These are phyloP conservation scores for Blomia tropicalis DNA, from an alignment of 2,888 invertebrate genomes.

Conservation along the genomic window DNA sequence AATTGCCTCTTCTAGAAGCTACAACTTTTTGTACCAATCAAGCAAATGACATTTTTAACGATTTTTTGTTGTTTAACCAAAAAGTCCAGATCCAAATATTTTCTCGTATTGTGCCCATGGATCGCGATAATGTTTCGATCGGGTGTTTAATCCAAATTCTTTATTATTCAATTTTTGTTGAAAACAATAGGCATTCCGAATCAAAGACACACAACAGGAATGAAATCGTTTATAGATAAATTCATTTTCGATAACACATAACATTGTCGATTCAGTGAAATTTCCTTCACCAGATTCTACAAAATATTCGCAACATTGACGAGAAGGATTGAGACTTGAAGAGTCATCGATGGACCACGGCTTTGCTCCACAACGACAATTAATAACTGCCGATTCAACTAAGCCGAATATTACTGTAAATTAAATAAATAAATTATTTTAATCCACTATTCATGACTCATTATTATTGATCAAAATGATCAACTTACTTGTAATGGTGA, in stretches of 20 bases:
- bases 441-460: too few relatives aligned
- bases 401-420: too few relatives aligned
- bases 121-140: background rate
- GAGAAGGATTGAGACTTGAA: background rate
- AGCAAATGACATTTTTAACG: too few relatives aligned
- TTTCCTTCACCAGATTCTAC: constrained; percentile 3
- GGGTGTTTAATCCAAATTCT: too few relatives aligned
- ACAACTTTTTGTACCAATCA: too few relatives aligned
- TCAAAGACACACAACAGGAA: background rate
- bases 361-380: constrained; percentile 11
- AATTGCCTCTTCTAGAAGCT: too few relatives aligned
- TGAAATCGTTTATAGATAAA: constrained; percentile 14
- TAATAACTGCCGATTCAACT: background rate
- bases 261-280: background rate
- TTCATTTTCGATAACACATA: constrained; percentile 2
- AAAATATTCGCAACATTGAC: constrained; percentile 8
- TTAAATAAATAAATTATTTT: too few relatives aligned
- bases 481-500: too few relatives aligned
- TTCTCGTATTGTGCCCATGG: background rate
- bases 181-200: constrained; percentile 7
- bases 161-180: background rate
- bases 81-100: background rate
- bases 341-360: constrained; percentile 1
- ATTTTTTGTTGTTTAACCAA: background rate
- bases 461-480: too few relatives aligned